Evolutionary conservation across 2,797 vertebrate species (phyloP).

Genomic region (Iguana delicatissima): DNA sequence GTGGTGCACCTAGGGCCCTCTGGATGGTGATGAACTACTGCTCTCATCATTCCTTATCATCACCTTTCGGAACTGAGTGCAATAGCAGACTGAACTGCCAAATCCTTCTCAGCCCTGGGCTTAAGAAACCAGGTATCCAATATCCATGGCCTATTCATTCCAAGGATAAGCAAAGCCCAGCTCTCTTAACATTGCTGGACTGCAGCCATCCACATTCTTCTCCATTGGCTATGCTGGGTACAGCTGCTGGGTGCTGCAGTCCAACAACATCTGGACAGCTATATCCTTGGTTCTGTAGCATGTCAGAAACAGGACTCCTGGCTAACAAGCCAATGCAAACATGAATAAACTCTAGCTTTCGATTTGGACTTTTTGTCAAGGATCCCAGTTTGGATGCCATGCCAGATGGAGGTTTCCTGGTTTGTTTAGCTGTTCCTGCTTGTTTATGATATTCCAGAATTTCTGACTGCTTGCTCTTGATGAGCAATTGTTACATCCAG

Average conservation of each 20-base stretch:
- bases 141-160: background rate
- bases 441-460: background rate
- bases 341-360: background rate
- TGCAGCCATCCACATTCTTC: background rate
- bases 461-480: background rate
- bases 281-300: too few species aligned
- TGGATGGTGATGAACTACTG: too few species aligned
- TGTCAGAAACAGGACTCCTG: too few species aligned
- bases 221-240: too few species aligned
- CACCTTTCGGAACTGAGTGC: too few species aligned
- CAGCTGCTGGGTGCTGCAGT: too few species aligned
- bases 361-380: background rate
- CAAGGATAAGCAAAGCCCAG: too few species aligned
- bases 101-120: background rate
- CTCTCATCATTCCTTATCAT: too few species aligned
- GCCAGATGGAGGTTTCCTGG: background rate
- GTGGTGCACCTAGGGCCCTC: too few species aligned
- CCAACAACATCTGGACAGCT: too few species aligned
- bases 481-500: background rate
- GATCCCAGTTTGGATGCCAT: background rate
- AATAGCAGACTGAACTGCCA: background rate
- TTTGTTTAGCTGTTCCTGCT: background rate
- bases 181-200: too few species aligned
- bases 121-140: background rate
- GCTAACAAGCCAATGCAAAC: background rate